Conservation (phyloP, 2,113 vertebrate species). For the Leptocoma aspasia region DNA sequence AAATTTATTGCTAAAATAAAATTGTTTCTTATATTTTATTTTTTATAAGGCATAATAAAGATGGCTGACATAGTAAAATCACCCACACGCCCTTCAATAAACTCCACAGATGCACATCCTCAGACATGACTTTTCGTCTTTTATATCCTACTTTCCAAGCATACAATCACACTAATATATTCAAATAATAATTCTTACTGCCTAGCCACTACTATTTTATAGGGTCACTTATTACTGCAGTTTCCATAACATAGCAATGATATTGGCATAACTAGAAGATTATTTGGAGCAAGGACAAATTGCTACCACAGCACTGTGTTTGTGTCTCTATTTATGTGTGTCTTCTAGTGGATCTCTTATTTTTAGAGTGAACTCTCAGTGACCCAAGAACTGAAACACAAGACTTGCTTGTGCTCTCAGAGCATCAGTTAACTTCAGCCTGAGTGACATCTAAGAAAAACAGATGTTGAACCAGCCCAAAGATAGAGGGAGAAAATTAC, state of each 20-base stretch:
- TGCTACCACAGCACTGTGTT: neutral
- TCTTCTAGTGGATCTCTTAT: neutral
- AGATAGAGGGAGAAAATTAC: neutral
- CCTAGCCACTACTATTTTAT: neutral
- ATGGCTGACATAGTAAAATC: neutral
- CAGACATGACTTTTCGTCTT: neutral
- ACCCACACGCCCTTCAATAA: neutral
- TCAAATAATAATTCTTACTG: neutral
- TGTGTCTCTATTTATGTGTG: neutral
- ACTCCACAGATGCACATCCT: neutral
- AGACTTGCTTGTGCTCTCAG: neutral
- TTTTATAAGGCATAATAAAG: neutral
- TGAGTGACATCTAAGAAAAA: neutral
- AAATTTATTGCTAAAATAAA: neutral
- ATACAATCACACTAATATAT: neutral
- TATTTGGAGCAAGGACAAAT: neutral
- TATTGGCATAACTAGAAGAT: neutral
- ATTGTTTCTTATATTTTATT: neutral
- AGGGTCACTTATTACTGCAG: neutral
- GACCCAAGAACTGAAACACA: neutral
- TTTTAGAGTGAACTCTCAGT: neutral
- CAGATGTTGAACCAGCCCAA: neutral
- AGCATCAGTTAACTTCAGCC: neutral
- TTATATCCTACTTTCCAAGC: neutral
- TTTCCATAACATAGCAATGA: neutral